Base-by-base conservation (phyloP, 2,113 vertebrate species). In the Hystrix brachyura region DNA sequence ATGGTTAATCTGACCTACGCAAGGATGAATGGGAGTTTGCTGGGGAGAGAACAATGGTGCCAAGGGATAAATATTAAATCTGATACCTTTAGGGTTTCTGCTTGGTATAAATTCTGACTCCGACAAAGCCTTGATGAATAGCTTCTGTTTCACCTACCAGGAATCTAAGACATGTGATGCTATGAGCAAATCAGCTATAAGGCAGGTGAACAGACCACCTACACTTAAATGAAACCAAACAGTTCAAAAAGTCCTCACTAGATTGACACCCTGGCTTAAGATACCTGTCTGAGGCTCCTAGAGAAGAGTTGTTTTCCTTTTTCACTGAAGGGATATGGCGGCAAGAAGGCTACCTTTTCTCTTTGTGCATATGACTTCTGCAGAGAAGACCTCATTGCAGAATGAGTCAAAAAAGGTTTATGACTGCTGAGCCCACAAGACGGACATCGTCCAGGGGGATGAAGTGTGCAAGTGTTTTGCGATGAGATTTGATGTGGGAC, bases 171-270 rank as follows among this genome's bases (percentile, higher is more conserved):
- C 29, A 59, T 18, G 9, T 79, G 91, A 74, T 64, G 55, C 97
- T 93, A 88, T 65, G 96, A 96, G 86, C 23, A 59, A 76, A 95
- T 46, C 65, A 94, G 96, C 96, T 97, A 94, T 27, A 95, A 96
- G 95, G 97, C 95, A 96, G 83, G 97, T 91, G 97, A 97, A 97
- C 94, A 95, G 94, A 96, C 90, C 85, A 85, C 92, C 95, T 98
- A 94, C 97, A 87, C 95, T 91, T 67, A 91, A 98, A 97, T 86
- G 97, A 97, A 96, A 97, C 87, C 97, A 97, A 97, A 97, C 92
- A 91, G 96, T 94, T 95, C 38, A 64, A 71, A 80, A 95, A 74
- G 53, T 95, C 93, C 96, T 96, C 87, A 84, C 64, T 90, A n/a
- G 76, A 87, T 79, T 90, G 91, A 88, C 71, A 92, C 62, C 81